Conservation (phyloP, 2,888 invertebrate genomes). For the Penaeus monodon region DNA sequence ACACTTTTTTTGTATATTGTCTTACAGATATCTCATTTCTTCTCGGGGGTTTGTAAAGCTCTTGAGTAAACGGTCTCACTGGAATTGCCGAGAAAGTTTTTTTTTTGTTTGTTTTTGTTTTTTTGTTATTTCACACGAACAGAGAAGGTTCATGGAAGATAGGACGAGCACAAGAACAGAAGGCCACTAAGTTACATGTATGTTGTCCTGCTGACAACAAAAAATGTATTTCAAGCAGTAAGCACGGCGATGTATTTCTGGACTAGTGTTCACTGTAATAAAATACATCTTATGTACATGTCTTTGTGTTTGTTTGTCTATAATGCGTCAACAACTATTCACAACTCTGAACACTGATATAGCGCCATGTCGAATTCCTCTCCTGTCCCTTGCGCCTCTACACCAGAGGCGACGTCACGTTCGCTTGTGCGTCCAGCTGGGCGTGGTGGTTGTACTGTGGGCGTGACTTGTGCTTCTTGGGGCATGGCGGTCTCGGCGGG, state of each 20-base stretch:
- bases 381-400: constrained; percentile 1
- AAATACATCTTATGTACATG: constrained; percentile 55
- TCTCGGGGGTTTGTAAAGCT: constrained; percentile 35
- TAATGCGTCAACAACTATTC: constrained; percentile 46
- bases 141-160: constrained; percentile 16
- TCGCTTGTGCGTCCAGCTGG: constrained; percentile 41
- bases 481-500: constrained; percentile 47
- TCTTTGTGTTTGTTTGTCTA: constrained; percentile 21
- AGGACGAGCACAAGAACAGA: constrained; percentile 36
- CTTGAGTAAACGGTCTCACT: constrained; percentile 33
- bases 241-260: constrained; percentile 39
- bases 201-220: constrained; percentile 34
- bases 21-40: constrained; percentile 24
- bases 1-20: constrained; percentile 2
- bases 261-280: constrained; percentile 57
- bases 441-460: constrained; percentile 53
- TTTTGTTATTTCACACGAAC: not conserved
- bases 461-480: constrained; percentile 49
- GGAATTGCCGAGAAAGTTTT: constrained; percentile 21
- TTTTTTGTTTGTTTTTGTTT: constrained; percentile 21
- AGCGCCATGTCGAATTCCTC: not conserved
- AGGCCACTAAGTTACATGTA: constrained; percentile 37
- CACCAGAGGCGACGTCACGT: constrained; percentile 52
- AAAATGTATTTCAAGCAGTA: constrained; percentile 39
- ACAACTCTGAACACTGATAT: constrained; percentile 34